Base-by-base conservation (phyloP, 2,113 vertebrate genomes). In the Gymnogyps californianus region DNA sequence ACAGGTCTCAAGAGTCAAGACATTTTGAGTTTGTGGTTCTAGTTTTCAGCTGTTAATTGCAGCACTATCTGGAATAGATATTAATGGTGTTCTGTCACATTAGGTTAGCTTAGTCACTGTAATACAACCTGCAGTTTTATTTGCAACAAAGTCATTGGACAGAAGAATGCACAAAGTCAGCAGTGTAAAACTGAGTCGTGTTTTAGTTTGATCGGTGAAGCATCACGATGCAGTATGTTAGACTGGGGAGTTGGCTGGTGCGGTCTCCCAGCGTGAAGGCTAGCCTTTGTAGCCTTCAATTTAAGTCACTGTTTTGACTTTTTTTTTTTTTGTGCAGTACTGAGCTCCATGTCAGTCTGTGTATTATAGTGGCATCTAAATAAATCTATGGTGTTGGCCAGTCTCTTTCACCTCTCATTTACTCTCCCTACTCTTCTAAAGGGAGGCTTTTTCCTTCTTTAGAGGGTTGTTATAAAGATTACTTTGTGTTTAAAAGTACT, bases 161-260 rank as follows among this genome's bases (percentile, higher is more conserved):
- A 70, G 54, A 59, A 49, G 55, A 47, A 55, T 16, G 36, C 58
- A 36, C 19, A 4, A 57, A 59, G 81, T 38, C 89, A 42, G 54
- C 26, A 8, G 22, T 21, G 46, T 26, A 10, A 26, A 49, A 11
- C 19, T 5, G 59, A 64, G 74, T 9, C 0, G 7, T 38, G 44
- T 7, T 51, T 31, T 26, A 8, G 61, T 47, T 69, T 34, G 42
- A 20, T n/a, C 1, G 3, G 80, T 44, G 47, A 13, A 16, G 40
- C n/a, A 8, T 49, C 40, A 1, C 59, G 10, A 1, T 0, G 2
- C 31, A 15, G 25, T 21, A 1, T 7, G 46, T n/a, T 9, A 10
- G n/a, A 6, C 21, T 9, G 21, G 42, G 62, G 4, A 13, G 32
- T 5, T 0, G 8, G 47, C 22, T 15, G 24, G 6, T 16, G 24